Conservation (phyloP, 2,113 vertebrate genomes). For the Lampris incognitus region DNA sequence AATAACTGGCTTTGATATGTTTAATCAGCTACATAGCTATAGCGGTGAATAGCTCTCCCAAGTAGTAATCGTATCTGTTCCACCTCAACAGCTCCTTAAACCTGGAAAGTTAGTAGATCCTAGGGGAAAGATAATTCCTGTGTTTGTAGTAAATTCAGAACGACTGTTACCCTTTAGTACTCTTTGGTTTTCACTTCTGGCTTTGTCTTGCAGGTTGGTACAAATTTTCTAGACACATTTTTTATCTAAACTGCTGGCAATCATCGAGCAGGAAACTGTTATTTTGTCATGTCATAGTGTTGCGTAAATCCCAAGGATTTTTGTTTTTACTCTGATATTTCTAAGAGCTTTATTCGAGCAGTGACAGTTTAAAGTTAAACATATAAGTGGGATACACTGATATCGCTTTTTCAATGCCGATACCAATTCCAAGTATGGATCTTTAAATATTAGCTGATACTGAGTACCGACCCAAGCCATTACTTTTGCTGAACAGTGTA, state of each 20-base stretch:
- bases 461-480: no score
- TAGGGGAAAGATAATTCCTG: constrained; percentile 33
- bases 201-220: background rate
- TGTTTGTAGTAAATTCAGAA: constrained; percentile 27
- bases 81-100: constrained; percentile 42
- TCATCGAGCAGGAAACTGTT: no score
- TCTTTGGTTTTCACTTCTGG: background rate
- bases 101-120: constrained; percentile 24
- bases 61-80: constrained; percentile 55
- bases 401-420: no score
- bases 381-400: no score
- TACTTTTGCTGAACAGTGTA: no score
- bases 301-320: no score
- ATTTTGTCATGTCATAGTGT: no score
- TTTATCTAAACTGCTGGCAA: background rate
- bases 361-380: no score
- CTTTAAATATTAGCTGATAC: no score
- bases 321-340: no score
- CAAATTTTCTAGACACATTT: background rate
- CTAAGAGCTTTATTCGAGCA: no score
- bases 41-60: constrained; percentile 58
- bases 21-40: constrained; percentile 74
- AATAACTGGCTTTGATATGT: constrained; percentile 58
- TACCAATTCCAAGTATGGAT: no score
- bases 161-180: constrained; percentile 2